Evolutionary conservation across 2,888 invertebrate genomes (phyloP).

Genomic region (Lobophora halterata): DNA sequence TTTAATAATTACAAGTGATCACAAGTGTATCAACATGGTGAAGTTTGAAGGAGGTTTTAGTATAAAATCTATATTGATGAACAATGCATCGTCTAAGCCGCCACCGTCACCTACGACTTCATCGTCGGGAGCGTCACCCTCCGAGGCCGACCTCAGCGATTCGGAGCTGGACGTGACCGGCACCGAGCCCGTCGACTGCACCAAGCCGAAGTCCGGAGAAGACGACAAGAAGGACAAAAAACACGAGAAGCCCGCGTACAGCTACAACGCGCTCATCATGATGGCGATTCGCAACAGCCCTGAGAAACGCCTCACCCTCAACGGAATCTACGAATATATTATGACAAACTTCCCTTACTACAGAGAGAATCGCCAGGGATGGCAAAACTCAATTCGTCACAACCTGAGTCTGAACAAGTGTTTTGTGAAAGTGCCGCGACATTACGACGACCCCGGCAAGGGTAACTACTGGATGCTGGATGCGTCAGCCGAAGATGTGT

Average conservation of each 20-base stretch:
- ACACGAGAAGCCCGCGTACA: conserved; percentile 97
- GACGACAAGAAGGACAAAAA: conserved; percentile 79
- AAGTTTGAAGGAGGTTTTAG: conserved; percentile 87
- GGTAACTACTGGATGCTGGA: conserved; percentile 99
- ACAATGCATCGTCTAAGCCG: conserved; percentile 66
- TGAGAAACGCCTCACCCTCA: conserved; percentile 95
- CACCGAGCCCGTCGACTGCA: conserved; percentile 87
- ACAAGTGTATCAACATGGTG: conserved; percentile 69
- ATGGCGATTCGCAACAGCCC: conserved; percentile 98
- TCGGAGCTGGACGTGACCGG: conserved; percentile 89
- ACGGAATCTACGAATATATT: conserved; percentile 99
- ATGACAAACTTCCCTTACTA: conserved; percentile 99
- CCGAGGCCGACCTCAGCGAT: conserved; percentile 78
- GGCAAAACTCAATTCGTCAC: conserved; percentile 99
- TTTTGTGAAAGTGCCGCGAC: conserved; percentile 98
- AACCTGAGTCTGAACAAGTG: conserved; percentile 99
- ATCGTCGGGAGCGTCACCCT: conserved; percentile 60
- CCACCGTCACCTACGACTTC: conserved; percentile 68
- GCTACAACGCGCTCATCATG: conserved; percentile 99
- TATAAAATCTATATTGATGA: conserved; percentile 88
- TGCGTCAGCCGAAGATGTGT: conserved; percentile 98
- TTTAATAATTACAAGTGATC: conserved; percentile 27
- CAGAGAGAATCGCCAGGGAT: conserved; percentile 97
- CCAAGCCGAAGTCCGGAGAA: conserved; percentile 71
- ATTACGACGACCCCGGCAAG: conserved; percentile 99